Percentiles rank a stretch among this genome's conserved stretches.
These are phyloP conservation scores for Sciaenops ocellatus DNA, from an alignment of 2,797 vertebrate genomes.

Conservation along the genomic window DNA sequence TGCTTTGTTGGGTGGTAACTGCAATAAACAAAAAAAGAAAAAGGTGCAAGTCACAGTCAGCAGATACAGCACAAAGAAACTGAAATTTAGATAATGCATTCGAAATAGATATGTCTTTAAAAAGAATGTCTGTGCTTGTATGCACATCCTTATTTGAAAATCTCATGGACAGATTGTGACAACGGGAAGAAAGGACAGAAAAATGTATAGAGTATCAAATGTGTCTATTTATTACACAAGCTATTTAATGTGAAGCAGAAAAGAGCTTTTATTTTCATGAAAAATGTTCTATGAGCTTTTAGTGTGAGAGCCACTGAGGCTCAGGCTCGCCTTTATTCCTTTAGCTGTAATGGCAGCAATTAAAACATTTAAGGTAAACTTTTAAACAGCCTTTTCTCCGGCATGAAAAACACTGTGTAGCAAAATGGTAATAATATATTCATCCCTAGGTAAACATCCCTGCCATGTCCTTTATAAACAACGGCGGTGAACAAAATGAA, in stretches of 20 bases:
- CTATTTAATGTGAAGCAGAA: constrained; percentile 55
- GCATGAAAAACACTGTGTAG: constrained; percentile 82
- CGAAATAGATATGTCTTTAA: neutral
- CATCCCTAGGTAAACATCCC: constrained; percentile 88
- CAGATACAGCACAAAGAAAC: constrained; percentile 24
- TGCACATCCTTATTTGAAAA: neutral
- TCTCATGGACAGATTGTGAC: constrained; percentile 22
- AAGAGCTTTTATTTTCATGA: constrained; percentile 67
- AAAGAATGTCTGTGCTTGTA: constrained; percentile 9
- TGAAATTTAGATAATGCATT: constrained; percentile 30
- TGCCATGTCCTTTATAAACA: constrained; percentile 86
- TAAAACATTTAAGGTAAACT: constrained; percentile 83
- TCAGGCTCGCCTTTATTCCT: constrained; percentile 73
- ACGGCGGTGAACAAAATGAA: constrained; percentile 86
- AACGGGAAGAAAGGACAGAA: constrained; percentile 34
- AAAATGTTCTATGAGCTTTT: constrained; percentile 61
- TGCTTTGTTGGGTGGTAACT: constrained; percentile 58
- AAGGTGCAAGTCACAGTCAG: constrained; percentile 32
- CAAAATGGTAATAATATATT: constrained; percentile 87
- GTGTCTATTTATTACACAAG: constrained; percentile 45
- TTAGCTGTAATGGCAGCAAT: constrained; percentile 83
- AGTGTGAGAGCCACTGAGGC: constrained; percentile 63
- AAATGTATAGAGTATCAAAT: constrained; percentile 26
- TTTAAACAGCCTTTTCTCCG: constrained; percentile 79
- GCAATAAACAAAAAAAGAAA: constrained; percentile 51